Base-by-base conservation (phyloP, 2,888 invertebrate genomes). In the Cheilosia vernalis region DNA sequence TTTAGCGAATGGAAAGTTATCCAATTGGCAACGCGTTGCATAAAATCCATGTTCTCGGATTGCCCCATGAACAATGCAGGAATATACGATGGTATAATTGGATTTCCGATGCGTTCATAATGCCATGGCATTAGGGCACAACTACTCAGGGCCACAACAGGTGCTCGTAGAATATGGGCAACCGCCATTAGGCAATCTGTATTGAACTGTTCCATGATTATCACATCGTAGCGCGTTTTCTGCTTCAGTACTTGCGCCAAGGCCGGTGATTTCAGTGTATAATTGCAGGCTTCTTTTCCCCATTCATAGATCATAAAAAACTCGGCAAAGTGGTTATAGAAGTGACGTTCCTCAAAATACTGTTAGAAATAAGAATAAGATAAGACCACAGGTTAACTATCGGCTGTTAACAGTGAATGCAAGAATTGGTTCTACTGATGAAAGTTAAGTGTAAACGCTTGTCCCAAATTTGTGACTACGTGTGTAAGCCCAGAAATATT, bases 121-220 rank as follows among this genome's bases (percentile, higher is more conserved):
- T 93, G 92, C 94, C 94, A 95, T 0, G 95, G 94, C 94, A 95
- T 93, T 63, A 95, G 83, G 17, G 93, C 92, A 87, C 94, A 94
- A 2, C 95, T 91, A 82, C 90, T 90, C 0, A 91, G 33, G 0
- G 89, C 91, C 0, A 95, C 93, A 1, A 94, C 93, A 0, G 95
- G 95, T 0, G 94, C 94, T 53, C 93, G 90, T 15, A 95, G 93
- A 87, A 94, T 93, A 88, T 95, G 93, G 0, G 94, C 94, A 40
- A 96, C 90, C 2, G 94, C 95, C 87, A 95, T 91, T 89, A 94
- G 94, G 89, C 96, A 96, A 89, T 96, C 95, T 61, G 94, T 94
- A 87, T 95, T 95, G 89, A 96, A 96, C 73, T 94, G 94, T 91
- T 96, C 96, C 67, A 94, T 92, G 0, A 96, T 90, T 6, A 96